phyloP scores from a whole-genome alignment of 1,140 invertebrate species.

The Cyclargus thomasi region DNA sequence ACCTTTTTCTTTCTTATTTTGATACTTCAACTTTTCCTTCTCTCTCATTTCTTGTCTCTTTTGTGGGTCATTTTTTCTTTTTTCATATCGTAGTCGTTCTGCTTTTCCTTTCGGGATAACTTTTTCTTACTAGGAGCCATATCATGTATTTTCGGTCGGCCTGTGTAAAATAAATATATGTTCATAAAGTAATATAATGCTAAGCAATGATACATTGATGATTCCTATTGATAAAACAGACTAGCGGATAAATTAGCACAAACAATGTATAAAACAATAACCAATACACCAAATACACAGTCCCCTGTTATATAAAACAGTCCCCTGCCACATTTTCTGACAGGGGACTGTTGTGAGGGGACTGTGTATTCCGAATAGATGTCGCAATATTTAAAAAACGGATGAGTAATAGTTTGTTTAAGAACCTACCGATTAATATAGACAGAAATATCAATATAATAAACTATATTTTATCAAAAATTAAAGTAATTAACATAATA shows the following conservation, averaged over 20 bases:
- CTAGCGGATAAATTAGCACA: constrained; percentile 3
- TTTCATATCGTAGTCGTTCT: constrained; percentile 17
- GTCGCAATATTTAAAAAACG: constrained; percentile 8
- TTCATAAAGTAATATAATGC: no score
- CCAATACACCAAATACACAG: constrained; percentile 20
- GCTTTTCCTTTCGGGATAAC: constrained; percentile 9
- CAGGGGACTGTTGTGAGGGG: constrained; percentile 9
- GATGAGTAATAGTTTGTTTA: constrained; percentile 8
- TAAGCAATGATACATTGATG: constrained; percentile 8
- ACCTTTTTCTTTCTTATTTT: constrained; percentile 16
- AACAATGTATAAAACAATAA: constrained; percentile 11
- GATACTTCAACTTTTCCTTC: constrained; percentile 14
- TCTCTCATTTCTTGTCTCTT: constrained; percentile 1
- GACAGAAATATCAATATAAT: no score
- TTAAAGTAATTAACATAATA: no score
- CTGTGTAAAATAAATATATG: no score
- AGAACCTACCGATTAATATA: constrained; percentile 6
- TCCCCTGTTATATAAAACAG: constrained; percentile 20
- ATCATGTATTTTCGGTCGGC: constrained; percentile 11
- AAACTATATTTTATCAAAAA: no score
- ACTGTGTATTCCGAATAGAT: constrained; percentile 12
- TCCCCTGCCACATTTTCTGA: constrained; percentile 14
- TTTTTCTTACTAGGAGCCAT: constrained; percentile 17
- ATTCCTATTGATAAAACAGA: constrained; percentile 11
- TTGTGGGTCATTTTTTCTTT: constrained; percentile 14